phyloP scores from a whole-genome alignment of 2,888 invertebrate genomes.

The Pyrrhia umbra region DNA sequence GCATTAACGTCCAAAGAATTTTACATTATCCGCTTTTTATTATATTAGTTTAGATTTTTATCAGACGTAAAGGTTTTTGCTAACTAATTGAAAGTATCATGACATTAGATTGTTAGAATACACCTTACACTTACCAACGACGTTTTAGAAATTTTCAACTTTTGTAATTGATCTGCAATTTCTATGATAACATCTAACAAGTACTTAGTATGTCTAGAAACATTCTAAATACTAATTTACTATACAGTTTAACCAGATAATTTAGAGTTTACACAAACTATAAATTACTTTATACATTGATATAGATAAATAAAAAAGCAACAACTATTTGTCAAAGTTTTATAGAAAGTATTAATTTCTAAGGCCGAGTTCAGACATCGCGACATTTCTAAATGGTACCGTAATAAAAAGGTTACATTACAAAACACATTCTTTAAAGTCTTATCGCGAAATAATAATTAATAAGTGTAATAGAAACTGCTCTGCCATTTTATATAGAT shows the following conservation, averaged over 20 bases:
- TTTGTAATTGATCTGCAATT: neutral
- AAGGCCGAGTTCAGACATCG: neutral
- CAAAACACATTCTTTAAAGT: conserved; percentile 16
- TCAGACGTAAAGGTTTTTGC: neutral
- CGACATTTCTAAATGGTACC: conserved; percentile 7
- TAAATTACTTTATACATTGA: neutral
- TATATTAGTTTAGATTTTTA: neutral
- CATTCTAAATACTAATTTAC: neutral
- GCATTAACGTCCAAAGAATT: neutral
- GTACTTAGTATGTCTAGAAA: neutral
- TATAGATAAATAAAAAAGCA: neutral
- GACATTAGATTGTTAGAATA: neutral
- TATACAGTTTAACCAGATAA: neutral
- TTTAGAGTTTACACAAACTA: conserved; percentile 8
- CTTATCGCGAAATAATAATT: conserved; percentile 17
- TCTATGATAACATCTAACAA: neutral
- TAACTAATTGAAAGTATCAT: conserved; percentile 1
- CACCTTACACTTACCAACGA: neutral
- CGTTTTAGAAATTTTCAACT: neutral
- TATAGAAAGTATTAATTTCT: conserved; percentile 4
- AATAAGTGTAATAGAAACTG: neutral
- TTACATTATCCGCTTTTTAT: neutral
- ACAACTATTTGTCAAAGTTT: conserved; percentile 13
- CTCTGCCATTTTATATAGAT: conserved; percentile 19
- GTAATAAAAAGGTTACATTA: conserved; percentile 26